Conservation (phyloP, 1,140 invertebrate species). For the Drosophila sp. region DNA sequence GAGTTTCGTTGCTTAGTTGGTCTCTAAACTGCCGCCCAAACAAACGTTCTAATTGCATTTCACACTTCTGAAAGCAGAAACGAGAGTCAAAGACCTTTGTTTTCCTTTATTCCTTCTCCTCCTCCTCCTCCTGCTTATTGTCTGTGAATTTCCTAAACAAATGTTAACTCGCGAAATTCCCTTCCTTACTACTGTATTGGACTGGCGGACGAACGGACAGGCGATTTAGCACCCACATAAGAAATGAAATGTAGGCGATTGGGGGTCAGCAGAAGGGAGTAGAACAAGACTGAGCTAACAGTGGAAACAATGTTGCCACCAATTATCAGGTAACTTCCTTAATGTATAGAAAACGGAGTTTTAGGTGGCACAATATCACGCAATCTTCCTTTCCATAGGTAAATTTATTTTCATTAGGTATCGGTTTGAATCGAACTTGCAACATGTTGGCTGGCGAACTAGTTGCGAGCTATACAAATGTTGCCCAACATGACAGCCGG, state of each 20-base stretch:
- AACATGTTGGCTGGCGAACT: background rate
- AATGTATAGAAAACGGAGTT: slow-evolving; percentile 28
- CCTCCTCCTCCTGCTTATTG: slow-evolving; percentile 13
- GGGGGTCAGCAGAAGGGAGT: no score
- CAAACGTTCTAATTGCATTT: slow-evolving; percentile 44
- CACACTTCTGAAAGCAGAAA: slow-evolving; percentile 36
- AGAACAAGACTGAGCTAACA: background rate
- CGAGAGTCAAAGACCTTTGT: slow-evolving; percentile 47
- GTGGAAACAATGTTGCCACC: slow-evolving; percentile 31
- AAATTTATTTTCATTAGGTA: background rate
- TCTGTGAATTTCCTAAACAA: slow-evolving; percentile 50
- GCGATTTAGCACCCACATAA: slow-evolving; percentile 63
- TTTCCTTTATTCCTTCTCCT: background rate
- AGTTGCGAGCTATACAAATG: background rate
- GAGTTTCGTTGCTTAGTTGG: no score
- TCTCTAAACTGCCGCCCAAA: no score
- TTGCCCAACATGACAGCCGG: background rate
- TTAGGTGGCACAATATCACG: background rate
- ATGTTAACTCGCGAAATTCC: slow-evolving; percentile 75
- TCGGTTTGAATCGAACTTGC: slow-evolving; percentile 1
- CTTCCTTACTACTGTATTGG: slow-evolving; percentile 30
- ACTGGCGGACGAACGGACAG: slow-evolving; percentile 5
- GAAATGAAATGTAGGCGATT: background rate
- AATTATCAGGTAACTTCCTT: slow-evolving; percentile 53
- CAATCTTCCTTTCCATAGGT: no score